Evolutionary conservation across 2,113 vertebrate species (phyloP).

Genomic region (Mesembrinibis cayennensis): DNA sequence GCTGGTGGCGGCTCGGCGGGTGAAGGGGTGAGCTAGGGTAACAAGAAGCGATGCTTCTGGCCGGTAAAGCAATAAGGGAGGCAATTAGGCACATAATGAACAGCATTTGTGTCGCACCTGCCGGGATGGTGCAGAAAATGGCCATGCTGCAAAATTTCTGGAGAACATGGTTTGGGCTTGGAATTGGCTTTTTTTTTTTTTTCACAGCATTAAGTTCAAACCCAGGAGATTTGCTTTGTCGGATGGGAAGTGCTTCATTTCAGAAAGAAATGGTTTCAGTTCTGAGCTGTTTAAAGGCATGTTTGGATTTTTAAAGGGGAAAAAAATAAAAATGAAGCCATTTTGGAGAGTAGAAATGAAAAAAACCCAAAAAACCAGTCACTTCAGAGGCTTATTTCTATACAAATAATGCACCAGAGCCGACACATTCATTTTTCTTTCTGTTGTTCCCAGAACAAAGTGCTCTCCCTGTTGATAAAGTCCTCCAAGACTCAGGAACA

Average conservation of each 20-base stretch:
- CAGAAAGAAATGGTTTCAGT: background rate
- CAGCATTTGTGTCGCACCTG: rapidly evolving
- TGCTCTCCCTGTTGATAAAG: background rate
- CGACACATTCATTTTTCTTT: background rate
- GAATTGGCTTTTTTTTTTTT: background rate
- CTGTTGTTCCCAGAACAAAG: background rate
- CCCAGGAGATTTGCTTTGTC: background rate
- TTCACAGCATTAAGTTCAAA: rapidly evolving
- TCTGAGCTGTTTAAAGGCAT: background rate
- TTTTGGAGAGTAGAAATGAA: background rate
- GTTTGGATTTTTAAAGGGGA: background rate
- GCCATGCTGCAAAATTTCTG: background rate
- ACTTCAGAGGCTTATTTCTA: background rate
- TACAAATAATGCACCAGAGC: background rate
- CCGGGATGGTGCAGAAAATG: rapidly evolving
- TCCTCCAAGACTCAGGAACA: background rate
- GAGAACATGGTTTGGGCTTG: background rate
- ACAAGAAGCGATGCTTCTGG: background rate
- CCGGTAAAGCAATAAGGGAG: background rate
- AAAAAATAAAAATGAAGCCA: background rate
- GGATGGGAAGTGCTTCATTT: background rate
- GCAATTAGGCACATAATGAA: background rate
- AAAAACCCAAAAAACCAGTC: background rate
- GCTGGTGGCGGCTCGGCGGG: background rate
- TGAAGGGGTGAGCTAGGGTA: rapidly evolving